Conservation (phyloP, 1,140 invertebrate species). For the Magallana gigas region DNA sequence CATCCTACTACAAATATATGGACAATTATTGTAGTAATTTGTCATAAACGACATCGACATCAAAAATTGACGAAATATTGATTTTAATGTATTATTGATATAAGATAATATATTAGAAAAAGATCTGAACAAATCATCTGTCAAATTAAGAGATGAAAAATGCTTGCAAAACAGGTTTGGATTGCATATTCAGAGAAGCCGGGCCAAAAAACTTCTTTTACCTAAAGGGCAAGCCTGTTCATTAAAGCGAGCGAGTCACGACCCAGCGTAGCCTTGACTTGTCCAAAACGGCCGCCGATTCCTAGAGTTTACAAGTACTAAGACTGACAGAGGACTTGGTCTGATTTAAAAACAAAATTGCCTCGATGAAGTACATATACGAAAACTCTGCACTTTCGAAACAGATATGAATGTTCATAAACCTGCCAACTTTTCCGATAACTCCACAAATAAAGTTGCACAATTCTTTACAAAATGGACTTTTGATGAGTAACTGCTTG, state of each 20-base stretch:
- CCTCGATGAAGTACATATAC: too few species aligned
- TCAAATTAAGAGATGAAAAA: conserved; percentile 30
- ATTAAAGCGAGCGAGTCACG: conserved; percentile 24
- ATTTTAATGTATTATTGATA: conserved; percentile 22
- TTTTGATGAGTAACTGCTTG: too few species aligned
- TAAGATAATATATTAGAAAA: not conserved
- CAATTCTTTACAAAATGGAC: too few species aligned
- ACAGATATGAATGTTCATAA: too few species aligned
- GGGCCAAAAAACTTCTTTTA: not conserved
- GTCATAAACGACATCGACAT: not conserved
- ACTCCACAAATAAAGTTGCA: too few species aligned
- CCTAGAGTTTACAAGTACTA: not conserved
- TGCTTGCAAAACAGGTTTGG: not conserved
- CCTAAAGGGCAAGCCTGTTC: not conserved
- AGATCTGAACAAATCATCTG: conserved; percentile 17
- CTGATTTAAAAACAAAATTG: too few species aligned
- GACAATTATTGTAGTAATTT: too few species aligned
- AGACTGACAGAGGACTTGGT: not conserved
- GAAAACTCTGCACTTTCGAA: too few species aligned
- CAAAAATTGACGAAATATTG: not conserved
- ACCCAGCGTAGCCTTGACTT: not conserved
- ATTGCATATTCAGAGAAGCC: conserved; percentile 14
- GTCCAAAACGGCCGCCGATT: not conserved
- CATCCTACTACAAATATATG: too few species aligned
- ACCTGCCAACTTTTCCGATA: too few species aligned